A percentile compares a stretch with the other conserved stretches of the same genome.
Conservation (phyloP, 2,888 invertebrate species). For the Papilio protenor region DNA sequence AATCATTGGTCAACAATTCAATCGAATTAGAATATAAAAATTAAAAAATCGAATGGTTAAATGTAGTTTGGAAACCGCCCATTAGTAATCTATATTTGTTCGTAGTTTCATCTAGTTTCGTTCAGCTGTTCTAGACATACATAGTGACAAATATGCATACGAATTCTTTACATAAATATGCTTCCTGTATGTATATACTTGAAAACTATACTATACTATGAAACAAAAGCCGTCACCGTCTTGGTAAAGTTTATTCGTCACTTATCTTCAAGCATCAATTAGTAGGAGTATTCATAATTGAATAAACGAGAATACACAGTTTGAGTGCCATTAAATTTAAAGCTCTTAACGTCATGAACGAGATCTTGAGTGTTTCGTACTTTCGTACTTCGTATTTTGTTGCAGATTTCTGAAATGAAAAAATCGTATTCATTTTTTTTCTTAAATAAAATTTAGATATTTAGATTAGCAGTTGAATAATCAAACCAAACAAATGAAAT, state of each 20-base stretch:
- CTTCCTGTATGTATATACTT: background rate
- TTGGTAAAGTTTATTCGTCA: conserved; percentile 10
- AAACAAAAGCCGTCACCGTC: background rate
- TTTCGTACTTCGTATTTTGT: background rate
- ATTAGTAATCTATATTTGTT: no score
- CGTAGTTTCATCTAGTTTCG: no score
- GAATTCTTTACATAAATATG: background rate
- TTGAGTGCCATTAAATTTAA: background rate
- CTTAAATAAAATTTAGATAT: background rate
- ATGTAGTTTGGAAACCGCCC: no score
- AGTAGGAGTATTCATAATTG: conserved; percentile 6
- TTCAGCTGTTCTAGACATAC: background rate
- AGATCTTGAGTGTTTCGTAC: background rate
- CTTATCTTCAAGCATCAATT: conserved; percentile 15
- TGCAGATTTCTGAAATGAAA: background rate
- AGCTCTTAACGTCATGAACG: conserved; percentile 3
- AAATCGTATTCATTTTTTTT: background rate
- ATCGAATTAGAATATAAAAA: background rate
- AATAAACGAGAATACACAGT: conserved; percentile 19
- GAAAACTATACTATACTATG: background rate
- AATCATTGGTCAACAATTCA: conserved; percentile 5
- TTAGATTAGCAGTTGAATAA: background rate
- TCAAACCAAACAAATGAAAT: background rate
- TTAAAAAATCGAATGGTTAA: background rate
- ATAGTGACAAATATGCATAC: background rate